Base-by-base conservation (phyloP, 2,888 invertebrate genomes). In the Perdita meconis region DNA sequence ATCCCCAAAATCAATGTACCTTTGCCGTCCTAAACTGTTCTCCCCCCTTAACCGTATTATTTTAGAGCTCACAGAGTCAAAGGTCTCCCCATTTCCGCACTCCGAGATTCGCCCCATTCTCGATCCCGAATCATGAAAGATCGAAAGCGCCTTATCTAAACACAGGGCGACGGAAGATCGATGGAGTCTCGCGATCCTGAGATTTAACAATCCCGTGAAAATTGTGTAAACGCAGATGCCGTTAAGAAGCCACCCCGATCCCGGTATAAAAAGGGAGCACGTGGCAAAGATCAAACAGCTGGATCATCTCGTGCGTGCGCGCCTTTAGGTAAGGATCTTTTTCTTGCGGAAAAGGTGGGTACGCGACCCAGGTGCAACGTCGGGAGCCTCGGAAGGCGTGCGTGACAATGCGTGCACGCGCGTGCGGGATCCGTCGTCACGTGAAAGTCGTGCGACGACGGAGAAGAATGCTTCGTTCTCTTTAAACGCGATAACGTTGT, bases 231-330 rank as follows among this genome's bases (percentile, higher is more conserved):
- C 87, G 89, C 88, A 89, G 88, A 89, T 89, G 88, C 83, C 76
- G 82, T 83, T 82, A 80, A 69, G 77, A 50, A 74, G 71, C 72
- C 77, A 71, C 68, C 74, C 77, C 56, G 47, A 56, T 65, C 60
- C 22, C 76, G 59, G 72, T 26, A 71, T 83, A 83, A 86, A 85
- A 86, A 87, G 88, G 85, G 85, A 82, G 84, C 90, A 88, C 89
- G 91, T 90, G 89, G 89, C 88, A 85, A 86, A 87, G 89, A 92
- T 91, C 91, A 90, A 92, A 92, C 92, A 92, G 91, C 92, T 92
- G 92, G 92, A 92, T 91, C 92, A 91, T 91, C 89, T 89, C 88
- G 89, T 87, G 90, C 89, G 86, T 87, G 87, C 81, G 82, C 77
- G 84, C 87, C 87, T 85, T 85, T 87, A 72, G 87, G 86, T 83